Evolutionary conservation across 2,888 invertebrate species (phyloP), one percentile per base, ranked within the genome.

Genomic region (Monopis laevigella): DNA sequence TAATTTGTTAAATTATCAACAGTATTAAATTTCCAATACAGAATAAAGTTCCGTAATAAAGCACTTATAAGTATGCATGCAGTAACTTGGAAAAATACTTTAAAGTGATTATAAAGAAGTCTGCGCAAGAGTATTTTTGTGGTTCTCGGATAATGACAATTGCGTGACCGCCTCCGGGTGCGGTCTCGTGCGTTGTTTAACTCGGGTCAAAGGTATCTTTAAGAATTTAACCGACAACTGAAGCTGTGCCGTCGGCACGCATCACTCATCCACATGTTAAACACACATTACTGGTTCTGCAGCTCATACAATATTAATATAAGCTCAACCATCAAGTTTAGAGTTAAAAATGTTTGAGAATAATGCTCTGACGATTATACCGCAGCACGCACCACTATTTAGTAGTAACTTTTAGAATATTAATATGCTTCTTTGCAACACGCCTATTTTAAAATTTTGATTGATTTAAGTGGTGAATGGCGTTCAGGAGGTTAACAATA

Each of bases 151-250:
- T 29, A n/a, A 29, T 16, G 13, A n/a, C 32, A 32, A 13, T 32
- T 13, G 14, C 36, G 36, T 36, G 36, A 36, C 36, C 21, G 36
- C 36, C 21, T 2, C 18, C 11, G 36, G 36, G 19, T 19, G 21
- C 21, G 36, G 21, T 21, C 36, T 11, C n/a, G 36, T 19, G 19
- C 18, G 3, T 7, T 10, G 10, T 24, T 6, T 7, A 7, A 6
- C 24, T 2, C 12, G 21, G 36, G 36, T 36, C 36, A 36, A 21
- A 36, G 21, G 34, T 34, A 17, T 16, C 16, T 18, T 34, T 34
- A 34, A 34, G 11, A 19, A 36, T 36, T 19, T 21, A 16, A 12
- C 36, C 36, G 36, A 12, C 36, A 21, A 13, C 19, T 21, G 21
- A 36, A 6, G 24, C 10, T 24, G n/a, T n/a, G n/a, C n/a, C n/a